These are phyloP conservation scores for Merops nubicus DNA, from an alignment of 2,113 vertebrate genomes.

Conservation along the genomic window DNA sequence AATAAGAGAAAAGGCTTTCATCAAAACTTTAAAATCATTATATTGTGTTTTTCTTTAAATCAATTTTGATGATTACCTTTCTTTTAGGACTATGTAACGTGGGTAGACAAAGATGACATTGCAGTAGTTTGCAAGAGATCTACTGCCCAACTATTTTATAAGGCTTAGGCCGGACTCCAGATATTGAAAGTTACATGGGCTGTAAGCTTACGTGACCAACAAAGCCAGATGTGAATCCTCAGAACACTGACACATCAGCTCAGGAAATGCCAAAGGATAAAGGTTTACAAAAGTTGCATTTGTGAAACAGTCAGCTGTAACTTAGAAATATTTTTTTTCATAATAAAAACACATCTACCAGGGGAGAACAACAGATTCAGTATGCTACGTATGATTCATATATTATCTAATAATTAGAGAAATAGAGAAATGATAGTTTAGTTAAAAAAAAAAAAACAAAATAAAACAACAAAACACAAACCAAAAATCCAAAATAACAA, in stretches of 20 bases:
- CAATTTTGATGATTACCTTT: neutral
- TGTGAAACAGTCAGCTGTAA: slow-evolving; percentile 43
- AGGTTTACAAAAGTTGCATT: slow-evolving; percentile 60
- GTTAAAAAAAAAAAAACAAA: neutral
- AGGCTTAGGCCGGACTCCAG: neutral
- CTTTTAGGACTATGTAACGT: neutral
- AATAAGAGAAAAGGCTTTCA: neutral
- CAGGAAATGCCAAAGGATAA: slow-evolving; percentile 70
- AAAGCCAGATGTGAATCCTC: slow-evolving; percentile 66
- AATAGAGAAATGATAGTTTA: neutral
- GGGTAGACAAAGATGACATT: neutral
- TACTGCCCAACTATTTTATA: neutral
- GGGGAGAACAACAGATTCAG: neutral
- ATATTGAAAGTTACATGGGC: neutral
- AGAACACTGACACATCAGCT: slow-evolving; percentile 67
- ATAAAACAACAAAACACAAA: neutral
- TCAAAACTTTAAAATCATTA: neutral
- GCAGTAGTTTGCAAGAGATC: neutral
- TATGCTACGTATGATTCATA: neutral
- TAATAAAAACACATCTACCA: neutral
- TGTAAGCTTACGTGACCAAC: slow-evolving; percentile 47
- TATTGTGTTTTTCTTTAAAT: neutral
- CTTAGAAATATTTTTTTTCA: neutral
- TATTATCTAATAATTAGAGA: neutral
- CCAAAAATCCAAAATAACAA: neutral